Base-by-base conservation (phyloP, 2,113 vertebrate species). In the Lichenostomus cassidix region DNA sequence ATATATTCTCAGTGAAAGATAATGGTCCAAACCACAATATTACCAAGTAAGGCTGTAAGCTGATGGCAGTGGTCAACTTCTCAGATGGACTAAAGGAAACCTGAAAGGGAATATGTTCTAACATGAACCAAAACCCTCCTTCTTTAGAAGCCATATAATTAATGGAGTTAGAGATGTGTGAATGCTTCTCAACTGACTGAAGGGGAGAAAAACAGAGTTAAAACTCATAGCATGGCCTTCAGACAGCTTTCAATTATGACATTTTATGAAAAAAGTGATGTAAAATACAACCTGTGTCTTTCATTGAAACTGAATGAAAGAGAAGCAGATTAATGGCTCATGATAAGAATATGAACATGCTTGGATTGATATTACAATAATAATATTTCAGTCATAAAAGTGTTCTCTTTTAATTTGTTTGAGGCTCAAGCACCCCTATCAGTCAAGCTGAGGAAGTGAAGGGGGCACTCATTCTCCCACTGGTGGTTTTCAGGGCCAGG, bases 1-100 rank as follows among this genome's bases (percentile, higher is more conserved):
- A 29, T 31, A 28, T 69, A 91, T 95, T 92, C 47, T 86, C 68
- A 47, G 44, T 77, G 55, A 33, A 86, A 86, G 59, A 46, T 74
- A 85, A 59, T 44, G 69, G 27, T 42, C 17, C 27, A 69, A 88
- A 62, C 62, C 42, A 39, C 21, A 63, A 28, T 76, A 35, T 62
- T 92, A 33, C 46, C 35, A 39, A 71, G 20, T 29, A 76, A 27
- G 20, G 21, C 59, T 59, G 46, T 58, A 83, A 88, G 28, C 11
- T 90, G 27, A 60, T 93, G 67, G 7, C 63, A 74, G 18, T 7
- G 15, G 35, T 91, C 55, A 80, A 2, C 55, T 58, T 79, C 46
- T 82, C 49, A 50, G 14, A 18, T 73, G 41, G 53, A 90, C 63
- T 55, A 63, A 79, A 75, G 42, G 42, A 83, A 87, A 63, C 65